Conservation (phyloP, 2,888 invertebrate species). For the Tuberolachnus salignus region DNA sequence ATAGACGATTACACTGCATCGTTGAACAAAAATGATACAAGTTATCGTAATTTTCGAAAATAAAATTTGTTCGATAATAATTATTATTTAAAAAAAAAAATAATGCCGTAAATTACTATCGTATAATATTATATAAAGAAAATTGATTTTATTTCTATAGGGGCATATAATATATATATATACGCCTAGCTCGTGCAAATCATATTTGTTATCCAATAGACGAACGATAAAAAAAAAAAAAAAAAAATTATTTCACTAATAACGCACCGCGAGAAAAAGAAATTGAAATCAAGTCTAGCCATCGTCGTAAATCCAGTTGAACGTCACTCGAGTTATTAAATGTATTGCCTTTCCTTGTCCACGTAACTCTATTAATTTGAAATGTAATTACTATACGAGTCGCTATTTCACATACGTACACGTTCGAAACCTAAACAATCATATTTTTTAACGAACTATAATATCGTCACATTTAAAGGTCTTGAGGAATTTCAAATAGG, state of each 20-base stretch:
- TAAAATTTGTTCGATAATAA: too few relatives aligned
- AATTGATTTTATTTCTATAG: background rate
- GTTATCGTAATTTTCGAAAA: background rate
- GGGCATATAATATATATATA: too few relatives aligned
- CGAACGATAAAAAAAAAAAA: too few relatives aligned
- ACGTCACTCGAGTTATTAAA: slow-evolving; percentile 12
- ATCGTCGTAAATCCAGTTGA: background rate
- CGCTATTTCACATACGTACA: background rate
- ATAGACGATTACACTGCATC: too few relatives aligned
- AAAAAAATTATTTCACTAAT: too few relatives aligned
- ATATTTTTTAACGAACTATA: slow-evolving; percentile 8
- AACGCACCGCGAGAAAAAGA: background rate
- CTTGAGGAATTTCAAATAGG: background rate
- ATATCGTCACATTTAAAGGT: background rate
- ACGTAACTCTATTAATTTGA: slow-evolving; percentile 8
- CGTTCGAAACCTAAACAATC: background rate
- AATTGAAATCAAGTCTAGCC: background rate
- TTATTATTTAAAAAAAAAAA: too few relatives aligned
- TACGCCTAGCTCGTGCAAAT: too few relatives aligned
- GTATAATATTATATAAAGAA: background rate
- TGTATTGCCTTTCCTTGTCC: background rate
- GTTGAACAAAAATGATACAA: background rate
- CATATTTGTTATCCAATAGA: too few relatives aligned
- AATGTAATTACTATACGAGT: slow-evolving; percentile 2
- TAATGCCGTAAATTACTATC: background rate